Conservation (phyloP, 2,113 vertebrate species). For the Porphyrio hochstetteri region DNA sequence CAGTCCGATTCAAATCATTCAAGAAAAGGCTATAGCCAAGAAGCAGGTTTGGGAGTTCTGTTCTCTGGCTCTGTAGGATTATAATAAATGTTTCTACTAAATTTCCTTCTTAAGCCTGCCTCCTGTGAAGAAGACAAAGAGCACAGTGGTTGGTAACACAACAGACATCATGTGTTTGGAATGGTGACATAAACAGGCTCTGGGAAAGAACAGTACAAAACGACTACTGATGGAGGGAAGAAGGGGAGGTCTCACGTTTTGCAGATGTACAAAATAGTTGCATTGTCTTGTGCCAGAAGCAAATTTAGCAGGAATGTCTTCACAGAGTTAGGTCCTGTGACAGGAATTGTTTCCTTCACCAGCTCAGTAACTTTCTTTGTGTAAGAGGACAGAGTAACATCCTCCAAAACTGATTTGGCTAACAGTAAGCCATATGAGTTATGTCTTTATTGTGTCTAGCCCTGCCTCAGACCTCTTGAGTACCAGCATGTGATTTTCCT, state of each 20-base stretch:
- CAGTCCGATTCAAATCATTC: background rate
- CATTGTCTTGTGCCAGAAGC: background rate
- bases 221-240: background rate
- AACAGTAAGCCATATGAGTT: background rate
- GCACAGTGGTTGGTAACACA: background rate
- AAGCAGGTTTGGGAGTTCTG: background rate
- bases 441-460: background rate
- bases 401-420: background rate
- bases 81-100: background rate
- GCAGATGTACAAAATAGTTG: background rate
- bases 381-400: background rate
- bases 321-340: background rate
- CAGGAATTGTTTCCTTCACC: background rate
- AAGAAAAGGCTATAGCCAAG: background rate
- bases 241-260: background rate
- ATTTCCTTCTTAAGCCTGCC: background rate
- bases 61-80: background rate
- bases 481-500: background rate
- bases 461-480: background rate
- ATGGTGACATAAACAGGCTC: background rate
- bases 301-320: background rate
- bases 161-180: background rate
- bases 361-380: slow-evolving; percentile 22
- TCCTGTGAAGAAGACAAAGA: background rate
- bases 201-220: background rate